Evolutionary conservation across 2,888 invertebrate species (phyloP).

Genomic region (Eupithecia inturbata): DNA sequence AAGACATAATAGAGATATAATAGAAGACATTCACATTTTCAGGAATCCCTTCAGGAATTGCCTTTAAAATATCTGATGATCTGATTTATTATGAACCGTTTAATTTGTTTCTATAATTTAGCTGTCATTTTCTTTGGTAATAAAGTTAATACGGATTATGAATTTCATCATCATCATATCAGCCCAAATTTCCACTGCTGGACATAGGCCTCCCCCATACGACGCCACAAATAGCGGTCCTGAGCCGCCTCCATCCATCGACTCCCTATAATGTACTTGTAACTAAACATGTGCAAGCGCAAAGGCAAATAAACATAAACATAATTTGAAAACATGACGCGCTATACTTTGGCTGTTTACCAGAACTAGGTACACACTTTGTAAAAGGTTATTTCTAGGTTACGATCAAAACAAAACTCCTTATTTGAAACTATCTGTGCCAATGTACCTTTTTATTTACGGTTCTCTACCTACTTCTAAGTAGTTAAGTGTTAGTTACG

Average conservation of each 20-base stretch:
- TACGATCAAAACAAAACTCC: slow-evolving; percentile 11
- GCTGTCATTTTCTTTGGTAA: neutral
- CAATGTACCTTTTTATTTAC: neutral
- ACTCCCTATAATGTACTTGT: neutral
- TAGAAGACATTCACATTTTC: neutral
- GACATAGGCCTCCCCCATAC: neutral
- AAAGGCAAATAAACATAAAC: slow-evolving; percentile 42
- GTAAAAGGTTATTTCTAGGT: slow-evolving; percentile 38
- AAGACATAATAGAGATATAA: neutral
- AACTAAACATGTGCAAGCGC: slow-evolving; percentile 16
- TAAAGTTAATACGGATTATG: neutral
- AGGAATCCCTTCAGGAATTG: neutral
- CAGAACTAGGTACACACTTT: slow-evolving; percentile 45
- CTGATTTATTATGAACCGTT: no score
- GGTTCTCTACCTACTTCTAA: neutral
- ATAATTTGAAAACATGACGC: slow-evolving; percentile 45
- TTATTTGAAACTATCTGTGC: neutral
- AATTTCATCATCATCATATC: neutral
- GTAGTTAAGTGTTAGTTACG: no score
- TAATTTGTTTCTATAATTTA: neutral
- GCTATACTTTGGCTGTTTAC: slow-evolving; percentile 51
- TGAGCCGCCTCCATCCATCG: neutral
- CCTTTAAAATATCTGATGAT: neutral
- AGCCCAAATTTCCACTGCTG: neutral
- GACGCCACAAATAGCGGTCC: neutral